Evolutionary conservation across 2,113 vertebrate genomes (phyloP).

Genomic region (Gila orcuttii): DNA sequence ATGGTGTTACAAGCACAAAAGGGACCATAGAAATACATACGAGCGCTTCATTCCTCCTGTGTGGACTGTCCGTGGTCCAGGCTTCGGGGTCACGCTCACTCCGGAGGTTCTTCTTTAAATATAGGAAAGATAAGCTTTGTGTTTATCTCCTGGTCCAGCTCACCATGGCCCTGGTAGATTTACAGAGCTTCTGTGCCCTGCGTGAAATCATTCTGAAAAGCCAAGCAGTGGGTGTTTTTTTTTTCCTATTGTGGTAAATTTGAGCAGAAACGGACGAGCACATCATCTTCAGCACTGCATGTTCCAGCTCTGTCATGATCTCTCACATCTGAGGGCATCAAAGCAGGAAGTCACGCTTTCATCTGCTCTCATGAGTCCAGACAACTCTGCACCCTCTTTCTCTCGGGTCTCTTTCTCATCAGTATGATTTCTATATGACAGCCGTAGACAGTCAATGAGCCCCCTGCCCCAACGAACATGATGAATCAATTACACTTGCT

Average conservation of each 20-base stretch:
- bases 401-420: constrained; percentile 19
- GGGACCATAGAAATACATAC: constrained; percentile 41
- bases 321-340: constrained; percentile 71
- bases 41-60: not conserved
- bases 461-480: not conserved
- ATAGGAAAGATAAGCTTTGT: constrained; percentile 68
- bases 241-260: not conserved
- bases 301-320: constrained; percentile 61
- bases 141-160: constrained; percentile 67
- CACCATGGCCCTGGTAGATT: constrained; percentile 59
- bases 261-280: constrained; percentile 46
- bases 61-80: constrained; percentile 27
- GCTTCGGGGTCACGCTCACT: constrained; percentile 1
- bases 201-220: constrained; percentile 67
- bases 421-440: constrained; percentile 16
- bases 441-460: not conserved
- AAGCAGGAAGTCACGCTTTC: constrained; percentile 59
- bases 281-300: constrained; percentile 58
- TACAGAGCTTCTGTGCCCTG: constrained; percentile 46
- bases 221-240: constrained; percentile 43
- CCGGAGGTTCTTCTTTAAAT: constrained; percentile 11
- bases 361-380: constrained; percentile 43
- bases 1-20: not conserved
- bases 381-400: constrained; percentile 31
- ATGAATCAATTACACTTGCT: constrained; percentile 5